A percentile compares a stretch with the other conserved stretches of the same genome.
Evolutionary conservation across 2,797 vertebrate genomes (phyloP).

Genomic region (Labroides dimidiatus): DNA sequence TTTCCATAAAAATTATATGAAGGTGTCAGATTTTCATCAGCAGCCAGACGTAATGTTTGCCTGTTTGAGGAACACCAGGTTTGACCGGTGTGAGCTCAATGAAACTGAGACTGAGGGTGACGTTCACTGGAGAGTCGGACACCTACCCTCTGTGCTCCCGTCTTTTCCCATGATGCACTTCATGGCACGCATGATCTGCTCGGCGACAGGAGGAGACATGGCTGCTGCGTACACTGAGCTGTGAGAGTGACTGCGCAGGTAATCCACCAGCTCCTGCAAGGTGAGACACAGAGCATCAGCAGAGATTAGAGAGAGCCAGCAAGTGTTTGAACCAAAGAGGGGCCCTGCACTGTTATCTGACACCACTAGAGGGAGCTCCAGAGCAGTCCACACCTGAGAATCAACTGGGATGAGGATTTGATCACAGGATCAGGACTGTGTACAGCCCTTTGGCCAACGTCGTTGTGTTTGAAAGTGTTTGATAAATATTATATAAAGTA

Average conservation of each 20-base stretch:
- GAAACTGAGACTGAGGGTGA: slow-evolving; percentile 18
- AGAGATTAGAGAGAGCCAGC: not conserved
- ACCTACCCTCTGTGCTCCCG: slow-evolving; percentile 89
- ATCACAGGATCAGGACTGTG: no score
- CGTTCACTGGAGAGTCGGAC: slow-evolving; percentile 18
- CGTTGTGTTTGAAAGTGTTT: no score
- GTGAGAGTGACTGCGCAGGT: slow-evolving; percentile 90
- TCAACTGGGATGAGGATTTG: no score
- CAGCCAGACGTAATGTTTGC: slow-evolving; percentile 53
- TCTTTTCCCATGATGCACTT: slow-evolving; percentile 91
- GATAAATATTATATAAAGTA: no score
- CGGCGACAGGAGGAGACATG: slow-evolving; percentile 88
- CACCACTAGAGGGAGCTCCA: slow-evolving; percentile 75
- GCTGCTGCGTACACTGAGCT: slow-evolving; percentile 89
- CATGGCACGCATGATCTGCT: slow-evolving; percentile 91
- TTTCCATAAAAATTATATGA: slow-evolving; percentile 60
- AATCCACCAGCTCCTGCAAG: slow-evolving; percentile 92
- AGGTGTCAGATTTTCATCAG: slow-evolving; percentile 53
- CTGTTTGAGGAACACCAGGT: slow-evolving; percentile 24
- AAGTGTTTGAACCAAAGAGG: not conserved
- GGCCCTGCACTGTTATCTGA: slow-evolving; percentile 45
- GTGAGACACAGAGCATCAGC: slow-evolving; percentile 2
- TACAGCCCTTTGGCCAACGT: no score
- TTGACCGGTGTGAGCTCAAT: slow-evolving; percentile 5
- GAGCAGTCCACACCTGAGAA: slow-evolving; percentile 8